phyloP scores from a whole-genome alignment of 2,113 vertebrate genomes.

The Gymnogyps californianus region DNA sequence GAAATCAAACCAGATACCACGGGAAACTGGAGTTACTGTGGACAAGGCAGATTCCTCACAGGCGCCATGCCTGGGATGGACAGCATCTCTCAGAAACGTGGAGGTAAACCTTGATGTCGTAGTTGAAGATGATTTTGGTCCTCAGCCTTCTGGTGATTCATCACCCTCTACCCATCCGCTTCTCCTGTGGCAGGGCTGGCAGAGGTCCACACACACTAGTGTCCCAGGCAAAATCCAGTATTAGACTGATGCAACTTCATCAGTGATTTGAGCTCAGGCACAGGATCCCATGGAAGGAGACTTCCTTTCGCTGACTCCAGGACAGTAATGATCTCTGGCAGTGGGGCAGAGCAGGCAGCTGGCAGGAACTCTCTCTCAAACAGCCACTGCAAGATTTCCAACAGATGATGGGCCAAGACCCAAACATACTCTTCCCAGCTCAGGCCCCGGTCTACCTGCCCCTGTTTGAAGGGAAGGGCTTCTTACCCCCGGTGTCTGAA shows the following conservation, averaged over 20 bases:
- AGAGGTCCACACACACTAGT: neutral
- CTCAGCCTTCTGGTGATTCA: neutral
- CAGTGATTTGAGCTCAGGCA: neutral
- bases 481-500: neutral
- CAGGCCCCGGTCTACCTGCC: neutral
- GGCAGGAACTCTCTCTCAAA: neutral
- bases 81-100: neutral
- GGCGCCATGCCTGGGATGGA: rapidly evolving
- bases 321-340: neutral
- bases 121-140: neutral
- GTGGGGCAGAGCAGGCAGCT: neutral
- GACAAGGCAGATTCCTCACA: neutral
- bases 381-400: neutral
- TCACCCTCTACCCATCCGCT: too few relatives aligned
- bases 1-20: neutral
- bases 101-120: neutral
- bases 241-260: neutral
- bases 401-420: neutral
- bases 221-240: neutral
- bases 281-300: neutral
- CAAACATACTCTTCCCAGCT: neutral
- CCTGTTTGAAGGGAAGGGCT: neutral
- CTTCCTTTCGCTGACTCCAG: neutral
- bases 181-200: neutral
- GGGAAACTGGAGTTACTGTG: neutral